These are phyloP conservation scores for Chrysolophus pictus DNA, from an alignment of 2,797 vertebrate species.

Conservation along the genomic window DNA sequence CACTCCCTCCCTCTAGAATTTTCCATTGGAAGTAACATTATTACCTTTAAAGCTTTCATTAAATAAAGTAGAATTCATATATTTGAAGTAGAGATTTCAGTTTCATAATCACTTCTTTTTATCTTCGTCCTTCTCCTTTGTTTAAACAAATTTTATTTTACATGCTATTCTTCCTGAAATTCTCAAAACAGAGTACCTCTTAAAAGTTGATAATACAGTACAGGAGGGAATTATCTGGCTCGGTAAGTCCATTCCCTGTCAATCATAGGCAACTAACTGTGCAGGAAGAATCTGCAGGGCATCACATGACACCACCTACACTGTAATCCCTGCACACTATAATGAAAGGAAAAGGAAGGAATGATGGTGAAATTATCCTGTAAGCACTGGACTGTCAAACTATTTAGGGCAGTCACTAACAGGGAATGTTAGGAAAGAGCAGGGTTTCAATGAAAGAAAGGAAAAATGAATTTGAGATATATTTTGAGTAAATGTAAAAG, in stretches of 20 bases:
- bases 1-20: not conserved
- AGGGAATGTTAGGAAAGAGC: not conserved
- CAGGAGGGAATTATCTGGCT: not conserved
- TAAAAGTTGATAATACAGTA: not conserved
- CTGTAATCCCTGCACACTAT: not conserved
- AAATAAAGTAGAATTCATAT: not conserved
- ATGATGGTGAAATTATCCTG: not conserved
- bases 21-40: not conserved
- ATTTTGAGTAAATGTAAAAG: not conserved
- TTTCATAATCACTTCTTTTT: not conserved
- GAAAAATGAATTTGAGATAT: not conserved
- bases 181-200: not conserved
- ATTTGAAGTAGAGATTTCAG: not conserved
- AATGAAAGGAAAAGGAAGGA: not conserved
- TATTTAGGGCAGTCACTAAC: not conserved
- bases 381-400: not conserved
- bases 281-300: not conserved
- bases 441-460: not conserved
- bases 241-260: not conserved
- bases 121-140: not conserved
- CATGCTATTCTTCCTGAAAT: not conserved
- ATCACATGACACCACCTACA: not conserved
- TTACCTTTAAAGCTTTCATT: not conserved
- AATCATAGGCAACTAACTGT: not conserved
- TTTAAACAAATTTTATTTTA: not conserved